Conservation (phyloP, 2,797 vertebrate species). For the Cygnus olor region DNA sequence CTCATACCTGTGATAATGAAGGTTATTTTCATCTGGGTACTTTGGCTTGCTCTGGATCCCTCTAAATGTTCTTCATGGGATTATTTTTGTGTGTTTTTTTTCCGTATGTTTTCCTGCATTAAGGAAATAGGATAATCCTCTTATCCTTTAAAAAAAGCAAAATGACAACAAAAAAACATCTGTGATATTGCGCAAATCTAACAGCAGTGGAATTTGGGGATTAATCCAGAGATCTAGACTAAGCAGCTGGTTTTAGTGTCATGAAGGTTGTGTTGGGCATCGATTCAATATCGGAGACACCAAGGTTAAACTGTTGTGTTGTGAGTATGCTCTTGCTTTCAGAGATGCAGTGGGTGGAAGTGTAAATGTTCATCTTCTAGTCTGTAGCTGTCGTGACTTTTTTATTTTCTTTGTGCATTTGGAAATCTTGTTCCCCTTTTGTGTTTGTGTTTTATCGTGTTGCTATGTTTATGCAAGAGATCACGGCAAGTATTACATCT, state of each 20-base stretch:
- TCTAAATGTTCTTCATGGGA: not conserved
- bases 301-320: not conserved
- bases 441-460: not conserved
- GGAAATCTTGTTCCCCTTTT: not conserved
- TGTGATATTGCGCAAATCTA: not conserved
- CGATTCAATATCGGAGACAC: not conserved
- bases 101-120: not conserved
- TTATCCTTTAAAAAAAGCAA: not conserved
- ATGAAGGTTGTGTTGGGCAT: not conserved
- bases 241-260: not conserved
- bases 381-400: not conserved
- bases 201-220: not conserved
- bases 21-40: not conserved
- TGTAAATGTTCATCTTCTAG: not conserved
- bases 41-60: not conserved
- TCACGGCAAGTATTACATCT: not conserved
- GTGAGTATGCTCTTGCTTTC: not conserved
- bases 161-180: not conserved
- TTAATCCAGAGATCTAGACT: not conserved
- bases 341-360: not conserved
- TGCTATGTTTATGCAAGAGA: not conserved
- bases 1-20: not conserved
- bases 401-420: not conserved
- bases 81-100: not conserved
- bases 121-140: constrained; percentile 35